Percentiles rank a stretch among this genome's conserved stretches.
phyloP scores from a whole-genome alignment of 2,888 invertebrate species.

The Notodonta dromedarius region DNA sequence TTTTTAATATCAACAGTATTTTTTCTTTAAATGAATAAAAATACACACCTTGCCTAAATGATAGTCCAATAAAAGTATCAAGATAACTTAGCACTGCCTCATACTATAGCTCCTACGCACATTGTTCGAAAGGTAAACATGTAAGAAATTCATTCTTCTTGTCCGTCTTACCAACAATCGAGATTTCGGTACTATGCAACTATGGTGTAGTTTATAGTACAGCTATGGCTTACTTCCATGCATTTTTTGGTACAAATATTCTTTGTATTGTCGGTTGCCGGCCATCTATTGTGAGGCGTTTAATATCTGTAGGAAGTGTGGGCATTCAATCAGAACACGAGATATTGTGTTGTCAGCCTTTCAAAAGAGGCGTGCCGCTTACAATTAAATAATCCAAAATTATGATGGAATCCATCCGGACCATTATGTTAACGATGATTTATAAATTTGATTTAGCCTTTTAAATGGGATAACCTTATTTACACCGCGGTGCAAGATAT shows the following conservation, averaged over 20 bases:
- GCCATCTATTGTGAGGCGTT: conserved; percentile 62
- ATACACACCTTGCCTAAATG: too few species aligned
- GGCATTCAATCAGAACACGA: conserved; percentile 49
- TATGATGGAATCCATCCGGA: conserved; percentile 35
- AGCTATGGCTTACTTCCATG: conserved; percentile 38
- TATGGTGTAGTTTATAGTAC: conserved; percentile 34
- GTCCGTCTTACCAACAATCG: conserved; percentile 61
- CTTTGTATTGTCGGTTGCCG: conserved; percentile 58
- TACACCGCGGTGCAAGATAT: conserved; percentile 52
- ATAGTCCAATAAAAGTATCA: conserved; percentile 44
- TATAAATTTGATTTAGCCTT: conserved; percentile 41
- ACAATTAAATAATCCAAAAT: conserved; percentile 48
- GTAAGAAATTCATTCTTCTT: conserved; percentile 68
- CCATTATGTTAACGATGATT: conserved; percentile 42
- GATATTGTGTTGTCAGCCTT: conserved; percentile 56
- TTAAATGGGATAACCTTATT: conserved; percentile 55
- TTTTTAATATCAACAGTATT: too few species aligned
- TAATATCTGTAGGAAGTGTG: conserved; percentile 64
- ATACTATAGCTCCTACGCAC: conserved; percentile 66
- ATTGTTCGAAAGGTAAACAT: conserved; percentile 72
- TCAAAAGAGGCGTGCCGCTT: conserved; percentile 59
- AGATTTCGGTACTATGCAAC: conserved; percentile 51
- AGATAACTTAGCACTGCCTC: conserved; percentile 37
- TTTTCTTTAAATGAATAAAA: too few species aligned
- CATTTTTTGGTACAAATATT: conserved; percentile 60